Evolutionary conservation across 2,888 invertebrate species (phyloP), one percentile per base, ranked within the genome.

Genomic region (Apamea anceps): DNA sequence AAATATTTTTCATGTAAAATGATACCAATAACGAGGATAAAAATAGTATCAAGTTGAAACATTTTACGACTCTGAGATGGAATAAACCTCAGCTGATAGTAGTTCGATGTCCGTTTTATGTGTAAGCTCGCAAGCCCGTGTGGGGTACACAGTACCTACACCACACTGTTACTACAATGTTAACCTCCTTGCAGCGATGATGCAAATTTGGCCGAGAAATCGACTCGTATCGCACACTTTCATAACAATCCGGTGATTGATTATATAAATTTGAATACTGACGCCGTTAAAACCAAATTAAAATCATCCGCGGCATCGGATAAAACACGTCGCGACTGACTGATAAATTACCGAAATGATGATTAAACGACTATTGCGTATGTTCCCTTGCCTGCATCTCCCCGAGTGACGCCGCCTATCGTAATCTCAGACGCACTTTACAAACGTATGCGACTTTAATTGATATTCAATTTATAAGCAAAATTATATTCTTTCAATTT

Each of bases 231-330:
- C 94, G 94, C 94, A 95, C 94, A 95, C 96, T 96, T 96, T 96
- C 96, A 96, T 96, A 97, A 96, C 96, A 95, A 96, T 95, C 95
- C 92, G 87, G 93, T 97, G 96, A 97, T 96, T 96, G 96, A 97
- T 97, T 96, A 95, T 94, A 95, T 95, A 95, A 96, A 96, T 96
- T 95, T 96, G 93, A 96, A 96, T 96, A 95, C 95, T 94, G 94
- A 94, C 93, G 94, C 94, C 91, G 95, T 96, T 96, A 96, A 96
- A 95, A 94, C 91, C 94, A 95, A 96, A 96, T 96, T 96, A 96
- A 96, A 96, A 94, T 94, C 94, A 95, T 94, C 93, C 89, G 94
- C 95, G 96, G 95, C 95, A 91, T 94, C 93, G 93, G 93, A 93
- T 95, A 95, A 96, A 96, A 95, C 95, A 94, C 94, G 94, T 93